phyloP scores from a whole-genome alignment of 2,797 vertebrate genomes.

The Monodelphis domestica region DNA sequence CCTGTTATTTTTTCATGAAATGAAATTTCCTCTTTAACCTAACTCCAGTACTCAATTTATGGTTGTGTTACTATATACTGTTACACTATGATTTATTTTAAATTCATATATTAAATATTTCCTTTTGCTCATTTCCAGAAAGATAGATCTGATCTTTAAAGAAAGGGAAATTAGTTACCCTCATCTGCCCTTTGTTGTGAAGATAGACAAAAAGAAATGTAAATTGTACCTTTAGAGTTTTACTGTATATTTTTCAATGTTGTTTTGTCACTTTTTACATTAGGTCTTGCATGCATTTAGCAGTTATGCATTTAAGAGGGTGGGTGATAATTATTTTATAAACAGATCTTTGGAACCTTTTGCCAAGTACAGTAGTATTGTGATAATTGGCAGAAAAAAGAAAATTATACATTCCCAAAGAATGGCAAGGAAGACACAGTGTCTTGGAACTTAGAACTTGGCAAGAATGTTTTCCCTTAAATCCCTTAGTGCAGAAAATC shows the following conservation, averaged over 20 bases:
- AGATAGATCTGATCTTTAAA: constrained; percentile 38
- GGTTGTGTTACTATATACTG: constrained; percentile 34
- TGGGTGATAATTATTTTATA: constrained; percentile 56
- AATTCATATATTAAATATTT: constrained; percentile 49
- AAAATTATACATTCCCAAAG: constrained; percentile 53
- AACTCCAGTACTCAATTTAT: constrained; percentile 42
- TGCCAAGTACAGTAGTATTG: constrained; percentile 65
- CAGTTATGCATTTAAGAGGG: constrained; percentile 64
- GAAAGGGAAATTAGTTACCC: constrained; percentile 41
- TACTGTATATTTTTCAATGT: constrained; percentile 28
- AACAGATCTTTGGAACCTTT: constrained; percentile 61
- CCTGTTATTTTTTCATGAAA: constrained; percentile 39
- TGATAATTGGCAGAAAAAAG: constrained; percentile 65
- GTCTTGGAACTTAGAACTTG: constrained; percentile 47
- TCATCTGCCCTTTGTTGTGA: constrained; percentile 22
- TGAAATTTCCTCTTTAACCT: neutral
- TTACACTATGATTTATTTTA: constrained; percentile 38
- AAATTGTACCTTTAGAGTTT: constrained; percentile 28
- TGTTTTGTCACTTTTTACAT: constrained; percentile 57
- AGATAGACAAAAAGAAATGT: constrained; percentile 43
- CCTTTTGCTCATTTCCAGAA: constrained; percentile 48
- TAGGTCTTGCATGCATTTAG: constrained; percentile 71
- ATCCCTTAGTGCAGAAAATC: constrained; percentile 63
- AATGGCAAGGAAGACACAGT: constrained; percentile 67
- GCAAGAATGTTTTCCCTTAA: constrained; percentile 53